Evolutionary conservation across 2,888 invertebrate species (phyloP).

Genomic region (Cheilosia pagana): DNA sequence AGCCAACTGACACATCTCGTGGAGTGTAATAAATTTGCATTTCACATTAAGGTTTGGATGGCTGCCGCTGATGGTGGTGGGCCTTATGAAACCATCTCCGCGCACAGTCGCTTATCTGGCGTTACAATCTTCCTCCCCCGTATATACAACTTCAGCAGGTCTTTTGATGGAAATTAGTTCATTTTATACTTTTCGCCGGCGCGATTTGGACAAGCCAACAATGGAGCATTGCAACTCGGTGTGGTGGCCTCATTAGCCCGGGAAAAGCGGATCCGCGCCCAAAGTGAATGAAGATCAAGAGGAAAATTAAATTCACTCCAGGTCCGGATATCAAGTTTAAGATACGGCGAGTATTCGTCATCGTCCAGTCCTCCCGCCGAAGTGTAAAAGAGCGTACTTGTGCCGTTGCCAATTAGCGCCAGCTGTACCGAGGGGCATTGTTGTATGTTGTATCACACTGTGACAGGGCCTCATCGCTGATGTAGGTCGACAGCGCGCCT

Average conservation of each 20-base stretch:
- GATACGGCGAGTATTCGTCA: conserved; percentile 17
- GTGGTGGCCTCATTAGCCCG: conserved; percentile 61
- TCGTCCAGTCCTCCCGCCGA: neutral
- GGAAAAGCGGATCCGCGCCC: conserved; percentile 34
- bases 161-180: conserved; percentile 65
- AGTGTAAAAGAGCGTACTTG: conserved; percentile 50
- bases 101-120: conserved; percentile 44
- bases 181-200: conserved; percentile 41
- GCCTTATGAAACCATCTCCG: conserved; percentile 51
- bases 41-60: conserved; percentile 62
- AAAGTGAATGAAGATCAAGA: conserved; percentile 67
- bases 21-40: conserved; percentile 71
- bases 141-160: conserved; percentile 6
- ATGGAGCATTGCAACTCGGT: conserved; percentile 55
- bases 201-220: conserved; percentile 59
- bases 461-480: conserved; percentile 50
- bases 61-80: neutral
- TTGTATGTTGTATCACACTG: conserved; percentile 3
- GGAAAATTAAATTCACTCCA: conserved; percentile 69
- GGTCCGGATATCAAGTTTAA: conserved; percentile 19
- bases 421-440: conserved; percentile 13
- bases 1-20: conserved; percentile 70
- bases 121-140: conserved; percentile 41
- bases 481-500: conserved; percentile 45
- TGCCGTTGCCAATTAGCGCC: conserved; percentile 67